Evolutionary conservation across 2,888 invertebrate species (phyloP), one percentile per base, ranked within the genome.

Genomic region (Bhutanitis thaidina): DNA sequence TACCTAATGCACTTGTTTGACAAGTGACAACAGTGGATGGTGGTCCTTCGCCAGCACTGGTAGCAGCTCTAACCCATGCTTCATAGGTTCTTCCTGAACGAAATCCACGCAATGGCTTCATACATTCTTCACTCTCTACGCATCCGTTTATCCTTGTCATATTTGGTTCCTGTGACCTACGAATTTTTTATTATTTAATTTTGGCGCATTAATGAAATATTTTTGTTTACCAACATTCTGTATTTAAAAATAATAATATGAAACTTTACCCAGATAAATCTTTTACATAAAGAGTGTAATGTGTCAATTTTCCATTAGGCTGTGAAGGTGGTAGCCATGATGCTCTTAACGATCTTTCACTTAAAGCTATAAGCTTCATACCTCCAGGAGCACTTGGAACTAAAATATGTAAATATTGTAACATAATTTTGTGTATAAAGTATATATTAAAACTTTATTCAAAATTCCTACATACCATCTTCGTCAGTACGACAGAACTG

Each of bases 51-150:
- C 96, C 97, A 3, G 94, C 92, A 0, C 91, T 90, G 0, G 96
- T 96, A 30, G 94, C 94, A 0, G 96, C 96, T 12, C 95, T 93
- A 9, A 96, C 95, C 94, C 96, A 96, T 66, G 97, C 95, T 71
- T 95, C 95, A 71, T 97, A 97, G 49, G 94, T 91, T 64, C 94
- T 92, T 55, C 93, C 92, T 54, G 94, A 92, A 36, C 92, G 91
- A 38, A 96, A 90, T 44, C 93, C 92, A 30, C 94, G 90, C 15
- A 93, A 88, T 59, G 93, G 91, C 64, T 90, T 93, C 69, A 91
- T 91, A 58, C 88, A 89, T 55, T 88, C 88, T 48, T 86, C 87
- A 1, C 71, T 70, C 50, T 87, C 87, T 0, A 75, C 68, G 57
- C 88, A 87, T 0, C 78, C 74, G 47, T 80, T 87, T 5, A 88